Evolutionary conservation across 1,140 invertebrate species (phyloP), one percentile per base, ranked within the genome.

Genomic region (Maconellicoccus hirsutus): DNA sequence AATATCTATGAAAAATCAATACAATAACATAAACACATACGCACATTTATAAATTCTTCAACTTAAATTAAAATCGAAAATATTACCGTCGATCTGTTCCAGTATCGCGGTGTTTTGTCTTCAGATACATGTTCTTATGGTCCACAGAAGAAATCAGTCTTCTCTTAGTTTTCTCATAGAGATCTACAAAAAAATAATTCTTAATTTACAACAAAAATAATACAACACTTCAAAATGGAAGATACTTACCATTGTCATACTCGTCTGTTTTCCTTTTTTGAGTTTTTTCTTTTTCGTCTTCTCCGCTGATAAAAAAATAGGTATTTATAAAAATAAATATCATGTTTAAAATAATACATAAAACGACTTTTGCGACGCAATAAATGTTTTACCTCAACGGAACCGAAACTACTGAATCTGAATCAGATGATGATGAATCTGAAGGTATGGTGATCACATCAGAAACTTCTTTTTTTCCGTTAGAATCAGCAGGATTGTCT

Each of bases 371-470:
- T n/a, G n/a, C n/a, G n/a, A n/a, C n/a, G n/a, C n/a, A n/a, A n/a
- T n/a, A n/a, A 42, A n/a, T n/a, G n/a, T 59, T 26, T 23, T 66
- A 26, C 61, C 61, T 66, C 6, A 66, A 66, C 16, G 61, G 61
- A 16, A 66, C 25, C 14, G 61, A 66, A 19, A 66, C 22, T 25
- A 66, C 61, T 4, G 61, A 66, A 66, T 66, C 61, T 2, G 61
- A 25, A 66, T 66, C 61, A 19, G 61, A 66, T 14, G 25, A 4
- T 8, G 61, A 66, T 14, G 61, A 66, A 23, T 23, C 61, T 8
- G 61, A 66, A 23, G 61, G 61, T 25, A 66, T 66, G 21, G 61
- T 23, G 16, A 66, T 66, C 2, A 66, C 61, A 26, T 66, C 61
- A 14, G 61, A 66, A 14, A 10, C 22, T 10, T 26, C 61, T 23